phyloP scores from a whole-genome alignment of 2,797 vertebrate genomes.

The Phrynocephalus guinanensis region DNA sequence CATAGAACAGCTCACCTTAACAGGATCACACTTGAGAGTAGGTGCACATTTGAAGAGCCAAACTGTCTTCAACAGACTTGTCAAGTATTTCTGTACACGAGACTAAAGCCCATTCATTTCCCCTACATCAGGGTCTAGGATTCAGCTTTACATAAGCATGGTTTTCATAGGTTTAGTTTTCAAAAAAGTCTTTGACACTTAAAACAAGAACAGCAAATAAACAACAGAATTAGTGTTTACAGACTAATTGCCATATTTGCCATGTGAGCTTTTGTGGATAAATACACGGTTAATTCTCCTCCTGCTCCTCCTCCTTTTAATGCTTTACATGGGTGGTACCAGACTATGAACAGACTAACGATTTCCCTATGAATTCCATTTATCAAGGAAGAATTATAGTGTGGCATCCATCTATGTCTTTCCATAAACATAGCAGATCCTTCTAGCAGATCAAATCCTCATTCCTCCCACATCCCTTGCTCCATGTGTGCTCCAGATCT shows the following conservation, averaged over 20 bases:
- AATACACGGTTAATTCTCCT: too few species aligned
- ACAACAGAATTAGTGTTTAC: too few species aligned
- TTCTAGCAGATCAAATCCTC: background rate
- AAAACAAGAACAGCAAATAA: too few species aligned
- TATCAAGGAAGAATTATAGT: background rate
- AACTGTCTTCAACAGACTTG: too few species aligned
- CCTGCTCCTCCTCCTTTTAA: too few species aligned
- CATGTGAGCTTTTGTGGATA: too few species aligned
- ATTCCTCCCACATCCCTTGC: background rate
- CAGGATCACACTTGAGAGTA: background rate
- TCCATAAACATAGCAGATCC: background rate
- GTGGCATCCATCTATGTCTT: background rate
- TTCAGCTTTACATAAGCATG: background rate
- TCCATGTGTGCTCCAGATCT: background rate
- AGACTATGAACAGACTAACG: too few species aligned
- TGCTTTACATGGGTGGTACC: too few species aligned
- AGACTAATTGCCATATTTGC: too few species aligned
- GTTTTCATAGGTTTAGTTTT: too few species aligned
- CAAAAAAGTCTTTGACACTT: too few species aligned
- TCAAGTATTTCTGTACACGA: background rate
- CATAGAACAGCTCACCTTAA: too few species aligned
- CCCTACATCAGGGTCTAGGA: background rate
- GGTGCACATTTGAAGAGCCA: background rate
- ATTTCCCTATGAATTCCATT: background rate
- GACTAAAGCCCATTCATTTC: background rate